Evolutionary conservation across 2,113 vertebrate species (phyloP).

Genomic region (Dendrocopos noguchii): DNA sequence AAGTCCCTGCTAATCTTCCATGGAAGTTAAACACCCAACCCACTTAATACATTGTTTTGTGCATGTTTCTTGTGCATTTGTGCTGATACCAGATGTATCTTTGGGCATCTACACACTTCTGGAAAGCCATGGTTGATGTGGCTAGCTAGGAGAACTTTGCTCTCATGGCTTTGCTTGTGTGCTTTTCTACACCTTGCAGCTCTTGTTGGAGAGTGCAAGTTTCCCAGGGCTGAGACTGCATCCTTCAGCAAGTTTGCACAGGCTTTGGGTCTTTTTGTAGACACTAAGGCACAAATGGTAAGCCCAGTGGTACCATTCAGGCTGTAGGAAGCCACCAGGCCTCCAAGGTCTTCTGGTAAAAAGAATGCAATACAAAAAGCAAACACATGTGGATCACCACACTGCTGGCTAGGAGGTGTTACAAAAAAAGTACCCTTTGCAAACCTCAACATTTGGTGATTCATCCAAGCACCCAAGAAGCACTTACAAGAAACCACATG

Average conservation of each 20-base stretch:
- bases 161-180: not conserved
- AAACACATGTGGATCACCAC: not conserved
- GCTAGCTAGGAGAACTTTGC: not conserved
- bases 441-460: conserved; percentile 5
- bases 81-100: not conserved
- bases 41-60: not conserved
- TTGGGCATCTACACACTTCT: not conserved
- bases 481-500: conserved; percentile 22
- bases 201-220: not conserved
- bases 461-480: conserved; percentile 20
- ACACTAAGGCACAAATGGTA: not conserved
- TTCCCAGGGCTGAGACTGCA: not conserved
- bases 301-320: not conserved
- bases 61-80: not conserved
- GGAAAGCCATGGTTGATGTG: not conserved
- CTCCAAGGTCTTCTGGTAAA: not conserved
- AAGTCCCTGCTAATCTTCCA: not conserved
- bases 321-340: not conserved
- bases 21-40: not conserved
- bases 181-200: not conserved
- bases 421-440: conserved; percentile 3
- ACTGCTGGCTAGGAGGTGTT: not conserved
- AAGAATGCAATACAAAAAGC: not conserved
- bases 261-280: accelerated
- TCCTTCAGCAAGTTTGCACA: not conserved